These are phyloP conservation scores for Zapornia atra DNA, from an alignment of 2,113 vertebrate genomes.

Conservation along the genomic window DNA sequence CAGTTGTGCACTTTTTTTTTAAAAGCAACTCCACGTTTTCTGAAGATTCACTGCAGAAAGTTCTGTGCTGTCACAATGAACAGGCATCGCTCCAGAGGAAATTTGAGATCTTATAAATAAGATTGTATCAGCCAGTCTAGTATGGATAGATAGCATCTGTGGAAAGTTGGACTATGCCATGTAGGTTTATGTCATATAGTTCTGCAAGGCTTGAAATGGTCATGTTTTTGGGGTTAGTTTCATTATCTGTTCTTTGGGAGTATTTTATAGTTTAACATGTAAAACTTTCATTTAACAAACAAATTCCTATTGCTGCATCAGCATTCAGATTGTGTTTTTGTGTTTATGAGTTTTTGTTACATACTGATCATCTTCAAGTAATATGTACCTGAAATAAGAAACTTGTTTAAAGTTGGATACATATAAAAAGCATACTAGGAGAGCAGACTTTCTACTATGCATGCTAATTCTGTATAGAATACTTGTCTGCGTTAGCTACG, in stretches of 20 bases:
- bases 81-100: not conserved
- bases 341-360: not conserved
- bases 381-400: not conserved
- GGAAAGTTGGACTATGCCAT: not conserved
- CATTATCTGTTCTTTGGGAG: not conserved
- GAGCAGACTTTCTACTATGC: not conserved
- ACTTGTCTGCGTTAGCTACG: not conserved
- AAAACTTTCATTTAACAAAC: not conserved
- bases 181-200: not conserved
- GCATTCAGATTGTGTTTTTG: not conserved
- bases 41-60: not conserved
- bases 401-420: rapidly evolving
- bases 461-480: not conserved
- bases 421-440: not conserved
- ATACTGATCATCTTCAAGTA: not conserved
- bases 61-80: not conserved
- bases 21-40: not conserved
- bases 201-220: not conserved
- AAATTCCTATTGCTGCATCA: not conserved
- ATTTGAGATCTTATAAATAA: not conserved
- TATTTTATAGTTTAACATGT: not conserved
- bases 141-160: not conserved
- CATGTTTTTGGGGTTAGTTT: not conserved
- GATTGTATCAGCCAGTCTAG: not conserved
- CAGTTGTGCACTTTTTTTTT: not conserved